Percentiles rank a stretch among this genome's conserved stretches.
phyloP scores from a whole-genome alignment of 2,113 vertebrate genomes.

The Aythya baeri region DNA sequence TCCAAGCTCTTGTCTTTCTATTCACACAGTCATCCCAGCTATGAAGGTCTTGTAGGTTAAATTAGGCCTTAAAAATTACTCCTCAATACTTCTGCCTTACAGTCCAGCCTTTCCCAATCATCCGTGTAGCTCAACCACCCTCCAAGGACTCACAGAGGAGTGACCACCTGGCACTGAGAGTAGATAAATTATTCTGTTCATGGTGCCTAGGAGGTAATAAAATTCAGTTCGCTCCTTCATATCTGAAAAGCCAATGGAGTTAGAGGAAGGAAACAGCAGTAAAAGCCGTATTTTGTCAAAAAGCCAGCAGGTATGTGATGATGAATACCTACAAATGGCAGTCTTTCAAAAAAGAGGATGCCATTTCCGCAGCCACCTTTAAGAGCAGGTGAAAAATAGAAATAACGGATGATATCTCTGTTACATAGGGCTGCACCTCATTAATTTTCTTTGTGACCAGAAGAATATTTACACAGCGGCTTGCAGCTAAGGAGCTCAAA shows the following conservation, averaged over 20 bases:
- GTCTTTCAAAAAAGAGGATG: not conserved
- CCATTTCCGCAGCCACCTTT: not conserved
- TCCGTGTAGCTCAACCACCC: slow-evolving; percentile 17
- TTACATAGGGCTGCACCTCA: not conserved
- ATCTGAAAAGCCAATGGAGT: not conserved
- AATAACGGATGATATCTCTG: not conserved
- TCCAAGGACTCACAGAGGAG: slow-evolving; percentile 21
- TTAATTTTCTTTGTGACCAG: slow-evolving; percentile 10
- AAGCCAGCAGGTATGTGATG: slow-evolving; percentile 21
- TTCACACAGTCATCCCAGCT: not conserved
- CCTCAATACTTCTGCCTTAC: not conserved
- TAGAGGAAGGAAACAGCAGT: slow-evolving; percentile 10
- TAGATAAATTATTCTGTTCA: slow-evolving; percentile 43
- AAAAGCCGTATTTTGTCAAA: slow-evolving; percentile 28
- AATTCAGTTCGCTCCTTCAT: slow-evolving; percentile 16
- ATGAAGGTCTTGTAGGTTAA: slow-evolving; percentile 11
- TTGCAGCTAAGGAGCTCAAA: not conserved
- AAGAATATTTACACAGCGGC: slow-evolving; percentile 21
- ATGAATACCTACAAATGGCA: slow-evolving; percentile 4
- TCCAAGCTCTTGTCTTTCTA: not conserved
- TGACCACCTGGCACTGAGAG: slow-evolving; percentile 9
- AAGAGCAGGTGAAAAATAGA: not conserved
- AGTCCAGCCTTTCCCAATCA: not conserved
- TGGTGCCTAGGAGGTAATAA: slow-evolving; percentile 37
- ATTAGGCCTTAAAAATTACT: slow-evolving; percentile 16